Percentiles rank a stretch among this genome's conserved stretches.
phyloP scores from a whole-genome alignment of 2,888 invertebrate species.

The Holacanthella duospinosa region DNA sequence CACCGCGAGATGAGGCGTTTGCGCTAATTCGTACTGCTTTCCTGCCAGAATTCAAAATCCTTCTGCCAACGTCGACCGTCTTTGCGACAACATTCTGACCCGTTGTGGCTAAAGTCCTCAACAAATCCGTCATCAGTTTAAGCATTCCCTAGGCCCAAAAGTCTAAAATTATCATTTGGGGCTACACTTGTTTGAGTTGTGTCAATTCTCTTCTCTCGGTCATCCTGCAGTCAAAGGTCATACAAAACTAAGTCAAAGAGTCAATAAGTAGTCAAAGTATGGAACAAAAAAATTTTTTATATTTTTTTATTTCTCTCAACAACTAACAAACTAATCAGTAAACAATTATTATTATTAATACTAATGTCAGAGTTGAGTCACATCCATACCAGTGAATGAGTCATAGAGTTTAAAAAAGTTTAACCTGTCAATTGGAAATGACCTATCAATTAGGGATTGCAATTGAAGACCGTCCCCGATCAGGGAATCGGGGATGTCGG shows the following conservation, averaged over 20 bases:
- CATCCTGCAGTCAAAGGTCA: neutral
- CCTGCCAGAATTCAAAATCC: slow-evolving; percentile 28
- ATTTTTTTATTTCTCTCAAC: neutral
- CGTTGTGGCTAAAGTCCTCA: neutral
- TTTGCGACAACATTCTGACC: neutral
- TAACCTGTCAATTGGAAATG: neutral
- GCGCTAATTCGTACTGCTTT: slow-evolving; percentile 36
- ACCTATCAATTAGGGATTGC: neutral
- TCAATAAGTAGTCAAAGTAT: too few species aligned
- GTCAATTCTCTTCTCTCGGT: neutral
- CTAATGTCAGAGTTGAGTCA: too few species aligned
- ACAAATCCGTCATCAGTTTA: neutral
- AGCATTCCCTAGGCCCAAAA: neutral
- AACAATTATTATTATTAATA: too few species aligned
- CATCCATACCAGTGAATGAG: too few species aligned
- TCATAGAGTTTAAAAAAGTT: neutral
- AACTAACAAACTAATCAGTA: neutral
- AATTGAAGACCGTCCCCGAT: too few species aligned
- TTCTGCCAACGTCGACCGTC: slow-evolving; percentile 21
- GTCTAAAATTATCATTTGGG: neutral
- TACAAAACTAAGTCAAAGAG: too few species aligned
- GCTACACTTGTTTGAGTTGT: neutral
- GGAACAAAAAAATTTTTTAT: too few species aligned
- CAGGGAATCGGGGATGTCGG: too few species aligned
- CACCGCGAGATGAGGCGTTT: slow-evolving; percentile 30